Conservation (phyloP, 2,888 invertebrate species). For the Patella pellucida region DNA sequence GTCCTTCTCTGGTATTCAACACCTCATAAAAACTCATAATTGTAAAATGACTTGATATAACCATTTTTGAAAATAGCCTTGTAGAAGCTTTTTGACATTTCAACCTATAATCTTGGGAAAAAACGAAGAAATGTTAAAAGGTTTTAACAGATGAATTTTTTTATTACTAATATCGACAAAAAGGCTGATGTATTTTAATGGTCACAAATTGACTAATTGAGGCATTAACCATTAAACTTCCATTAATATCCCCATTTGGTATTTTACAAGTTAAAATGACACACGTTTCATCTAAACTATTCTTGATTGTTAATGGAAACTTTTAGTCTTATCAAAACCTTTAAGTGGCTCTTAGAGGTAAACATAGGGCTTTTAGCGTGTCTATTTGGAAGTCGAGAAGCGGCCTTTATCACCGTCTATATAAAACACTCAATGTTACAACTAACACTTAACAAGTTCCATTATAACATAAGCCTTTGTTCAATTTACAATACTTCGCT, state of each 20-base stretch:
- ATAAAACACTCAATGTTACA: conserved; percentile 8
- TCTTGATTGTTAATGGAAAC: not conserved
- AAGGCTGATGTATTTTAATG: conserved; percentile 1
- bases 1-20: no score
- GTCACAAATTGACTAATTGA: conserved; percentile 4
- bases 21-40: no score
- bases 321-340: not conserved
- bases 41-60: no score
- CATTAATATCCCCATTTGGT: conserved; percentile 1
- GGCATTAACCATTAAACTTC: conserved; percentile 1
- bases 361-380: conserved; percentile 9
- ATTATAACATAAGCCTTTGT: conserved; percentile 9
- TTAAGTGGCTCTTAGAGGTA: conserved; percentile 11
- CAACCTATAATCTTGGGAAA: not conserved
- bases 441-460: not conserved
- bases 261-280: conserved; percentile 7
- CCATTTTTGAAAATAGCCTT: not conserved
- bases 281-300: conserved; percentile 1
- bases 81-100: conserved; percentile 10
- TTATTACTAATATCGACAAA: not conserved
- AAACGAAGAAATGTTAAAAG: not conserved
- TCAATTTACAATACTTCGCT: conserved; percentile 1
- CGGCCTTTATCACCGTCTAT: conserved; percentile 1
- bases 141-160: conserved; percentile 6
- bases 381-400: conserved; percentile 7